Evolutionary conservation across 2,888 invertebrate genomes (phyloP).

Genomic region (Mamestra brassicae): DNA sequence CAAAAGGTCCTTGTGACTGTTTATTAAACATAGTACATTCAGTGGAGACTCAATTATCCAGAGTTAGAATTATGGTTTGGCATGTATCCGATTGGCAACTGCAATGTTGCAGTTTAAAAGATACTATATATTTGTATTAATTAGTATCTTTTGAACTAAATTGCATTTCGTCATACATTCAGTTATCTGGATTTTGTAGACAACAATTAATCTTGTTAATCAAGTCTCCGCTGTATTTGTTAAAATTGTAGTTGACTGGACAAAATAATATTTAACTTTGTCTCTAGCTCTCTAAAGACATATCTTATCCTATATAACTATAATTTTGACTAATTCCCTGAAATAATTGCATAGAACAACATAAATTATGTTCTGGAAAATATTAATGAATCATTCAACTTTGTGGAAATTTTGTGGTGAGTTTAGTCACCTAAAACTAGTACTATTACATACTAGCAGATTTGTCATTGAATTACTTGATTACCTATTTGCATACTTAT

Average conservation of each 20-base stretch:
- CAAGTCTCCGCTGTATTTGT: too few species aligned
- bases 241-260: neutral
- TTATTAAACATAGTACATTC: neutral
- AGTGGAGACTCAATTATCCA: too few species aligned
- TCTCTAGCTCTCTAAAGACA: neutral
- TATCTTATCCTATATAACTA: neutral
- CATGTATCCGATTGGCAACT: too few species aligned
- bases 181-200: too few species aligned
- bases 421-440: neutral
- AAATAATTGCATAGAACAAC: neutral
- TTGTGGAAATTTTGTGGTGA: conserved; percentile 15
- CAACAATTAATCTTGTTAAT: too few species aligned
- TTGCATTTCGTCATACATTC: too few species aligned
- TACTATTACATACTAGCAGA: neutral
- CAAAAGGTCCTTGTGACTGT: neutral
- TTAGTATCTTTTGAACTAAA: too few species aligned
- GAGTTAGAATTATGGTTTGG: neutral
- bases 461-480: neutral
- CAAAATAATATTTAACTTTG: neutral
- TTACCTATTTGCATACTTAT: neutral
- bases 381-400: conserved; percentile 3
- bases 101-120: too few species aligned
- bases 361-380: neutral
- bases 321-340: neutral
- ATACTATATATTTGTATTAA: too few species aligned